A percentile compares a stretch with the other conserved stretches of the same genome.
phyloP scores from a whole-genome alignment of 2,113 vertebrate species.

The Coracopsis vasa region DNA sequence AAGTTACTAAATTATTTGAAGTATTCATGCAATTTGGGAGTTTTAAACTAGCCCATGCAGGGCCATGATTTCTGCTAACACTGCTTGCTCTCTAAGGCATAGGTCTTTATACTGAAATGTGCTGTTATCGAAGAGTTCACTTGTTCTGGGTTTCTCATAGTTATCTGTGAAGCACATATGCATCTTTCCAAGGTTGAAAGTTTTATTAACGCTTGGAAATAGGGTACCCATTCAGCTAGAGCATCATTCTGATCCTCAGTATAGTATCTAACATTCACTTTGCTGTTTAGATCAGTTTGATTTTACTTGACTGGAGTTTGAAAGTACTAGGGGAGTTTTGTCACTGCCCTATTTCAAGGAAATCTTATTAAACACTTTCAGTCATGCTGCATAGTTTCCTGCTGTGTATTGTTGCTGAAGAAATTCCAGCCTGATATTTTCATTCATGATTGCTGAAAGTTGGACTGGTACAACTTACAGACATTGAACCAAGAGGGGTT shows the following conservation, averaged over 20 bases:
- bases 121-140: not conserved
- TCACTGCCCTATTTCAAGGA: conserved; percentile 13
- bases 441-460: not conserved
- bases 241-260: not conserved
- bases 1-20: not conserved
- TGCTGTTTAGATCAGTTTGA: conserved; percentile 35
- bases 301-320: conserved; percentile 4
- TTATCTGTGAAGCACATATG: not conserved
- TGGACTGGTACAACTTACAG: not conserved
- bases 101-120: not conserved
- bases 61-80: not conserved
- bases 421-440: conserved; percentile 13
- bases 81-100: not conserved
- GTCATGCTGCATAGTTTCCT: not conserved
- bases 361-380: conserved; percentile 39
- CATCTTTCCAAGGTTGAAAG: not conserved
- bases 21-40: not conserved
- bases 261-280: not conserved
- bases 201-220: not conserved
- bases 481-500: not conserved
- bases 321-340: not conserved
- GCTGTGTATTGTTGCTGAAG: conserved; percentile 12
- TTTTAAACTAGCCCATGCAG: not conserved
- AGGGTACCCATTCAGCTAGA: conserved; percentile 3
- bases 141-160: not conserved